Percentiles rank a stretch among this genome's conserved stretches.
Evolutionary conservation across 2,113 vertebrate species (phyloP).

Genomic region (Sterrhoptilus dennistouni): DNA sequence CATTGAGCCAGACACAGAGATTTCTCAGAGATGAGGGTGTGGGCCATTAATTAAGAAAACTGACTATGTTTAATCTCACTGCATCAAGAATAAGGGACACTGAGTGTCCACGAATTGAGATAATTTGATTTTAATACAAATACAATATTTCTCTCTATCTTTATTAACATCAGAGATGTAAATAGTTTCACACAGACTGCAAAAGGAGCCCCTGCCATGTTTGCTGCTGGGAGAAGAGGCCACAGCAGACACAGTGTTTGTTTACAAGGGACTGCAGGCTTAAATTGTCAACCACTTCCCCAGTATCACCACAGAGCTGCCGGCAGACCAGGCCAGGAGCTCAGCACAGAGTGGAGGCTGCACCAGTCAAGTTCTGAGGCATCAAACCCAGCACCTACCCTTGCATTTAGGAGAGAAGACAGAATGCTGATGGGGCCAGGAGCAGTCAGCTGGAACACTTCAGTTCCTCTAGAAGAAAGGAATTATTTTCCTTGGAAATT

Average conservation of each 20-base stretch:
- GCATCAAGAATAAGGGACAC: neutral
- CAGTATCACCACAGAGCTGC: accelerated
- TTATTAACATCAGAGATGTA: neutral
- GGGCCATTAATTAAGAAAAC: neutral
- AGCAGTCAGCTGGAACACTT: neutral
- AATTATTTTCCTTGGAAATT: neutral
- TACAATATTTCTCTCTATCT: neutral
- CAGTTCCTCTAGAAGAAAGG: neutral
- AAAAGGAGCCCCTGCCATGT: neutral
- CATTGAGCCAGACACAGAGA: accelerated
- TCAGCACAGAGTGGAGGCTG: neutral
- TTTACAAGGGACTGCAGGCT: neutral
- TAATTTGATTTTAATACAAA: neutral
- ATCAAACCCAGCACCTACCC: neutral
- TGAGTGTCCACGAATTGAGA: neutral
- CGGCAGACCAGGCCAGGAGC: neutral
- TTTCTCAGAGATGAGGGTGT: neutral
- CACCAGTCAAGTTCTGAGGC: accelerated
- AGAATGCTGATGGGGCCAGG: neutral
- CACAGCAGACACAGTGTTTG: neutral
- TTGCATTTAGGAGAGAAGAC: neutral
- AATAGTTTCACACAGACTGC: neutral
- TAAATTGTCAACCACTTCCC: neutral
- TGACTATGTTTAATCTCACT: neutral
- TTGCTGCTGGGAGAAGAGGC: neutral